Evolutionary conservation across 2,888 invertebrate species (phyloP), one percentile per base, ranked within the genome.

Genomic region (Antitype chi): DNA sequence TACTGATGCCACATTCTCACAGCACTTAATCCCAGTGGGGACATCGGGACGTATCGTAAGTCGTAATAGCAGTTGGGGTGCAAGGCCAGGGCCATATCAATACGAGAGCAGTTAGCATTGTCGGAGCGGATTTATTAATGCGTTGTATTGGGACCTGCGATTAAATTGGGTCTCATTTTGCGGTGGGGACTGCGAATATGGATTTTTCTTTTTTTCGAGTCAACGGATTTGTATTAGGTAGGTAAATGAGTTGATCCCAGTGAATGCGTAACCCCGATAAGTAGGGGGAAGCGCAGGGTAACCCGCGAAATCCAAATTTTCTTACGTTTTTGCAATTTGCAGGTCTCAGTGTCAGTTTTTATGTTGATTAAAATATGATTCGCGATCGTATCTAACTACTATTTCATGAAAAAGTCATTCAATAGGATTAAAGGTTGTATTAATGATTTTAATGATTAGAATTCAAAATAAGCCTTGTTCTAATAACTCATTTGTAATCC

Each of bases 51-150:
- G 81, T 64, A 55, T 32, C 20, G 38, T 72, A 82, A 66, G 60
- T 32, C 23, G 38, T 70, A 80, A 63, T 60, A 79, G 59, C 62
- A 1, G 59, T 25, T 74, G 60, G 71, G 70, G 74, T 81, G 85
- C 85, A 87, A 88, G 87, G 88, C 73, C 67, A 88, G 80, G 86
- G 86, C 78, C 87, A 70, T 75, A 67, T 86, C 73, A 87, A 87
- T 88, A 63, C 43, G n/a, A 13, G 47, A 43, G 4, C 55, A n/a
- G 64, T 57, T 23, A 55, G 53, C 74, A 43, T 32, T 69, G 70
- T 11, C 62, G 23, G 74, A 57, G 25, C 17, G 15, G 72, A 75
- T 85, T 78, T 76, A 70, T 75, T 28, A 32, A 15, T 20, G 32
- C 25, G 25, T 43, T 23, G 23, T 59, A 32, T 15, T 15, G 20